Evolutionary conservation across 2,113 vertebrate species (phyloP).

Genomic region (Cepphus grylle): DNA sequence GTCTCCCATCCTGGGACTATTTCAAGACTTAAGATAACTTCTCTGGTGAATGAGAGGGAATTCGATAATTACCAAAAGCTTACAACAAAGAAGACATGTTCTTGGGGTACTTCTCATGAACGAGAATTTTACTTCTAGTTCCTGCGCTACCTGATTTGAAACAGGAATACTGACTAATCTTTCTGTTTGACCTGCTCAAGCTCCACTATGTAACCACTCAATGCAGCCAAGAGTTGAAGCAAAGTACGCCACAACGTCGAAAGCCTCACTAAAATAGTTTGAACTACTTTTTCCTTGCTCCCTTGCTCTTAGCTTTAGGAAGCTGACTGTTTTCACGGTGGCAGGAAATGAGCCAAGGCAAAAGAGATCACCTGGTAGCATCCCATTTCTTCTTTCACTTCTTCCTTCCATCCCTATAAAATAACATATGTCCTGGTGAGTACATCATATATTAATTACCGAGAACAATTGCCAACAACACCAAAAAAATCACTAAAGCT

Average conservation of each 20-base stretch:
- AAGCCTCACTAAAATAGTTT: background rate
- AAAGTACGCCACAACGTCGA: background rate
- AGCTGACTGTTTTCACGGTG: background rate
- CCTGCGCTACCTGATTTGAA: background rate
- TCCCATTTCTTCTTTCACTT: background rate
- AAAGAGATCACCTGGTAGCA: background rate
- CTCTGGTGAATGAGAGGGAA: background rate
- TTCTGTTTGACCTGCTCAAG: background rate
- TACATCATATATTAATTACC: background rate
- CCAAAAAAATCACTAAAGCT: background rate
- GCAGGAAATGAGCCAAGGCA: background rate
- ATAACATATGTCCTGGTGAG: background rate
- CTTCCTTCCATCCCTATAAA: background rate
- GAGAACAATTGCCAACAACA: background rate
- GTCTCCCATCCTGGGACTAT: background rate
- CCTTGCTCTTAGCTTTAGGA: background rate
- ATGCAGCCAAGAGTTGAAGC: background rate
- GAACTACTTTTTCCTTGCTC: background rate
- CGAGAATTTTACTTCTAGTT: background rate
- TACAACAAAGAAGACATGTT: fast-evolving
- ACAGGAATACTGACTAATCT: background rate
- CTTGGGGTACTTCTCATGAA: background rate
- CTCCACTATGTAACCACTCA: background rate
- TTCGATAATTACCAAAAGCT: background rate
- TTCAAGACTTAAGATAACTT: background rate